phyloP scores from a whole-genome alignment of 2,888 invertebrate genomes.

The Tryphoninae sp. region DNA sequence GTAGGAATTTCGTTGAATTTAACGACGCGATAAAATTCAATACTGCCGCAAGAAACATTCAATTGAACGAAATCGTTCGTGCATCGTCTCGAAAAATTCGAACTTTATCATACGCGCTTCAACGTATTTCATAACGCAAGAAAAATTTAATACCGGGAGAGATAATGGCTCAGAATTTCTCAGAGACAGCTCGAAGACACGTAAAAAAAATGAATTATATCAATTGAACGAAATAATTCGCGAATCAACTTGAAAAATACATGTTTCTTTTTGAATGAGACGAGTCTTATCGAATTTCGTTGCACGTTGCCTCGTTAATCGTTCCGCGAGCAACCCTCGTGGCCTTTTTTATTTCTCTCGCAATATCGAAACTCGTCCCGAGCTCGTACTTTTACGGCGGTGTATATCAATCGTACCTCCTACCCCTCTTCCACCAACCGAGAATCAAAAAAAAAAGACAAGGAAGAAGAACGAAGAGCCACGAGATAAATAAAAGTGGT shows the following conservation, averaged over 20 bases:
- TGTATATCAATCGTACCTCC: constrained; percentile 72
- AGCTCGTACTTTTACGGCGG: constrained; percentile 72
- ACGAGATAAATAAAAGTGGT: constrained; percentile 14
- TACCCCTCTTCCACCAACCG: constrained; percentile 33
- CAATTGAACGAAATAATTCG: background rate
- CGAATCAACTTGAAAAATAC: constrained; percentile 17
- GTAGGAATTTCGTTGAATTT: background rate
- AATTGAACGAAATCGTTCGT: background rate
- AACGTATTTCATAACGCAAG: background rate
- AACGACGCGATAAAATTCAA: background rate
- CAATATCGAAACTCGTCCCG: constrained; percentile 49
- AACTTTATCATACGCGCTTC: background rate
- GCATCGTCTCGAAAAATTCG: background rate
- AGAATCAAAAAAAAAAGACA: constrained; percentile 32
- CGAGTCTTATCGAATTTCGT: constrained; percentile 19
- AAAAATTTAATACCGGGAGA: background rate
- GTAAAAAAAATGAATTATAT: background rate
- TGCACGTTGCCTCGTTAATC: constrained; percentile 26
- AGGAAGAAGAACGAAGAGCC: constrained; percentile 31
- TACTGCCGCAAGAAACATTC: background rate
- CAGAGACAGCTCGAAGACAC: background rate
- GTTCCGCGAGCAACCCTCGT: constrained; percentile 12
- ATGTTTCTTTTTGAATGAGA: constrained; percentile 4
- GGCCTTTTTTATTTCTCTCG: constrained; percentile 46
- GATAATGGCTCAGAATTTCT: background rate